These are phyloP conservation scores for Ptychobarbus kaznakovi DNA, from an alignment of 2,797 vertebrate species.

Conservation along the genomic window DNA sequence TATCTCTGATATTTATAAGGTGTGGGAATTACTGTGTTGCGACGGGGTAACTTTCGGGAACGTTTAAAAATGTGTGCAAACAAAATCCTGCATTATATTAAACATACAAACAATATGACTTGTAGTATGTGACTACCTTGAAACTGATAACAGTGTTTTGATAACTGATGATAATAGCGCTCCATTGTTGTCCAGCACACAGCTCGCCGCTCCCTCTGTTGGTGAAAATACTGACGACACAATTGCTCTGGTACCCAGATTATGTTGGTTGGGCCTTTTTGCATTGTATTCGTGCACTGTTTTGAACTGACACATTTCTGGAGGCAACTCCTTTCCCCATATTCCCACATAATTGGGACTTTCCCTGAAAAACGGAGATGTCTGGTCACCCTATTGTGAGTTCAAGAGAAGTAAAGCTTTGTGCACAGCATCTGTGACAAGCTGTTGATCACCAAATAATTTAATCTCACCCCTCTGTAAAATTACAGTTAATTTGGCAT, in stretches of 20 bases:
- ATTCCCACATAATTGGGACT: not conserved
- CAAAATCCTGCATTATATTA: not conserved
- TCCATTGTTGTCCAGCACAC: too few relatives aligned
- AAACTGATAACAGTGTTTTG: too few relatives aligned
- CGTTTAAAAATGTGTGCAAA: not conserved
- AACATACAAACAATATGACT: not conserved
- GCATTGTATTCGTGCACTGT: not conserved
- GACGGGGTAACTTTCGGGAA: not conserved
- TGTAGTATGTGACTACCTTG: too few relatives aligned
- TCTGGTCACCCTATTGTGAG: not conserved
- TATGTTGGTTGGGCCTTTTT: not conserved
- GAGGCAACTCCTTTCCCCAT: too few relatives aligned
- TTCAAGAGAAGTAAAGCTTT: not conserved
- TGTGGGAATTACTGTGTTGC: not conserved
- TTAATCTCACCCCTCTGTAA: not conserved
- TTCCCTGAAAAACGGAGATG: not conserved
- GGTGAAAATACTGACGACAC: not conserved
- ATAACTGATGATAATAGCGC: too few relatives aligned
- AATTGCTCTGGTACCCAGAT: not conserved
- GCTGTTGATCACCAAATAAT: slow-evolving; percentile 8
- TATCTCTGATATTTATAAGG: too few relatives aligned
- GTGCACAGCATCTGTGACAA: not conserved
- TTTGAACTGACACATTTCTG: not conserved
- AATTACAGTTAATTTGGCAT: not conserved
- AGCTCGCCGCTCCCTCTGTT: not conserved